Evolutionary conservation across 64 coral and sea anemone genomes (phyloP).

Genomic region (Acropora tenuis): DNA sequence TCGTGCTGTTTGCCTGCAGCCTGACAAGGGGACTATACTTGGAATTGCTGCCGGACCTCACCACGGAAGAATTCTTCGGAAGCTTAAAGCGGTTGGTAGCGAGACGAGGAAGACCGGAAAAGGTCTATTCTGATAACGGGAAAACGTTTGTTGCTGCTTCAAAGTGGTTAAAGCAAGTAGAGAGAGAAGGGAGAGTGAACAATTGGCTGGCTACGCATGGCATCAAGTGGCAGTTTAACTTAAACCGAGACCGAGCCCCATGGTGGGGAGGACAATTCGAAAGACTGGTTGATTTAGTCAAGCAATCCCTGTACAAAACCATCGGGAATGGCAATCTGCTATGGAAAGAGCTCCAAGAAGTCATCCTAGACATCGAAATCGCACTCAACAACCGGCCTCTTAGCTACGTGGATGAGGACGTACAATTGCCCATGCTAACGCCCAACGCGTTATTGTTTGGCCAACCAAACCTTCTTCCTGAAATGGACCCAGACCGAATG

Average conservation of each 20-base stretch:
- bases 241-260: not conserved
- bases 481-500: no score
- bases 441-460: no score
- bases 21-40: not conserved
- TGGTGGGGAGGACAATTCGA: conserved; percentile 45
- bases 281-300: conserved; percentile 39
- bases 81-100: not conserved
- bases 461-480: no score
- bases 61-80: not conserved
- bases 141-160: not conserved
- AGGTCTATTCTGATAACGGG: conserved; percentile 21
- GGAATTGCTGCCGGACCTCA: not conserved
- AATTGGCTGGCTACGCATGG: not conserved
- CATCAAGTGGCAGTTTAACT: not conserved
- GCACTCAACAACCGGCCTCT: no score
- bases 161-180: not conserved
- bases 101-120: not conserved
- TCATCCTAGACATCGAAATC: no score
- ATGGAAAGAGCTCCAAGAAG: not conserved
- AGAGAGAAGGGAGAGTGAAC: not conserved
- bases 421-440: no score
- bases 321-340: conserved; percentile 31
- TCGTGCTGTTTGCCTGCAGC: conserved; percentile 10
- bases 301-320: conserved; percentile 31
- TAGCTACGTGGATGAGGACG: no score